Conservation (phyloP, 2,113 vertebrate genomes). For the Scatophagus argus region DNA sequence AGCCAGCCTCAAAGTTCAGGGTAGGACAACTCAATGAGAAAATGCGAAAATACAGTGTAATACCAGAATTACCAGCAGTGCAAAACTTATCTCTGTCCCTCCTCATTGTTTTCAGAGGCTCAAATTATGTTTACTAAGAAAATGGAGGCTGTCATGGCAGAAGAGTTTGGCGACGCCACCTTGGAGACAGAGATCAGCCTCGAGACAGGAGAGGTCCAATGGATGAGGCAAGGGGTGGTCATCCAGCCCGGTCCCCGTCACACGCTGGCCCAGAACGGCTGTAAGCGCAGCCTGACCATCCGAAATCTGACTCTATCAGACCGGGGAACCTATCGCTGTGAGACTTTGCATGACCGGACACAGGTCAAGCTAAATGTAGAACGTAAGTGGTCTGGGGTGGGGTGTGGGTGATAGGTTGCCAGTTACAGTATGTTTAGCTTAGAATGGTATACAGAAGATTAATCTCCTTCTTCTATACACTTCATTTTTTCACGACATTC, state of each 20-base stretch:
- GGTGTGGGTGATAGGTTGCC: background rate
- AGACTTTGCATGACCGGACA: conserved; percentile 92
- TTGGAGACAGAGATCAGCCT: conserved; percentile 91
- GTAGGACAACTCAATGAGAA: conserved; percentile 72
- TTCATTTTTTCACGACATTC: background rate
- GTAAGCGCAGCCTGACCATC: conserved; percentile 85
- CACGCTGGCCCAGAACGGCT: conserved; percentile 80
- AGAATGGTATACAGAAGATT: background rate
- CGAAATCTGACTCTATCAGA: conserved; percentile 83
- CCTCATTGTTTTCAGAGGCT: conserved; percentile 79
- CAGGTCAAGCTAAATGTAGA: conserved; percentile 93
- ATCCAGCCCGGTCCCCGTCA: conserved; percentile 86
- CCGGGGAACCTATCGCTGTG: conserved; percentile 92
- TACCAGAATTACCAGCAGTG: background rate
- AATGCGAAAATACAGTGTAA: background rate
- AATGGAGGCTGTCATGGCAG: conserved; percentile 85
- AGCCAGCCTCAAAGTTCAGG: conserved; percentile 91
- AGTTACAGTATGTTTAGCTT: background rate
- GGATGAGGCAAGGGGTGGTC: conserved; percentile 92
- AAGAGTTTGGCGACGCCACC: conserved; percentile 88
- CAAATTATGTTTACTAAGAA: conserved; percentile 89
- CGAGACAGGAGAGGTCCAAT: conserved; percentile 88
- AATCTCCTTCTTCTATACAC: background rate
- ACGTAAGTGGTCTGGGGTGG: conserved; percentile 83
- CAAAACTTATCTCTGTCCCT: background rate